Base-by-base conservation (phyloP, 2,113 vertebrate species). In the Apeltes quadracus region DNA sequence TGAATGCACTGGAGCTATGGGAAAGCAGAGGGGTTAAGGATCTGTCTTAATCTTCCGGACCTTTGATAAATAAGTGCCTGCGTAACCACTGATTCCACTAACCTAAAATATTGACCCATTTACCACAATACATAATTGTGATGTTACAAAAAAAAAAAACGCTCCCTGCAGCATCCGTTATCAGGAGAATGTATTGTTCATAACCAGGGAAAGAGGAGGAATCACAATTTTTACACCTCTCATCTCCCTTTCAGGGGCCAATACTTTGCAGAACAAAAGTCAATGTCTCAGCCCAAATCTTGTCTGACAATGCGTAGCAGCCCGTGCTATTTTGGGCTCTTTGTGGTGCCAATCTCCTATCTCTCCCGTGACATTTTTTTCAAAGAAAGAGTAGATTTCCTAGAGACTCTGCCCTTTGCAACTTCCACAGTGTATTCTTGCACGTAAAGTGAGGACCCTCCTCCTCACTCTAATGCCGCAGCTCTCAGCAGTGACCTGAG, bases 321-420 rank as follows among this genome's bases (percentile, higher is more conserved):
- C 95, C 96, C 88, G 95, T 95, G 97, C 96, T 98, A 96, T 96
- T 98, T 96, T 95, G 92, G 94, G 82, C 91, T 95, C 96, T 98
- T 98, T 99, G 96, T 99, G 96, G 93, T 99, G 97, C 95, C 97
- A 99, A 98, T 99, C 97, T 99, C 92, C 94, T 96, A 96, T 96
- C 95, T 96, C 92, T 94, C 95, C 96, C 93, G 94, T 96, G 96
- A 98, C 97, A 98, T 97, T 98, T 98, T 16, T 97, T 98, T 96
- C 95, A 97, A 98, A 98, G 97, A 96, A 95, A 97, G 96, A 96
- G 94, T 96, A 94, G 94, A 98, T 99, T 99, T 99, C 97, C 97
- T 98, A 96, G 96, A 97, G 96, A 98, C 97, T 96, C 94, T 95
- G 95, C 95, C 95, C 95, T 95, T 95, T 96, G 95, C 95, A 95